Conservation (phyloP, 2,888 invertebrate genomes). For the Caenorhabditis sulstoni region DNA sequence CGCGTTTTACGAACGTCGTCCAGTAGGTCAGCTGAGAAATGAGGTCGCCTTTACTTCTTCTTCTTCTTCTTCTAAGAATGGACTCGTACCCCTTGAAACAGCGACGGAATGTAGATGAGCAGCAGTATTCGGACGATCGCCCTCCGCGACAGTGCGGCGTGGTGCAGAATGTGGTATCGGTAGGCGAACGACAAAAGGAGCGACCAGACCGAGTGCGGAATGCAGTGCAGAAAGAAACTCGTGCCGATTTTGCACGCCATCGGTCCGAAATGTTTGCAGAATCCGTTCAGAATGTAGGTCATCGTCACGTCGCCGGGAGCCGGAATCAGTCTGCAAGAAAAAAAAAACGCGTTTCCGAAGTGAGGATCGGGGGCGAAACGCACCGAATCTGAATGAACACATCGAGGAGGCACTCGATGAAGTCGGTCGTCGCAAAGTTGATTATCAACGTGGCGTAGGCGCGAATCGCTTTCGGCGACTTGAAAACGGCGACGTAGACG, state of each 20-base stretch:
- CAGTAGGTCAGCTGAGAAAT: slow-evolving; percentile 42
- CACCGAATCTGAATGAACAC: slow-evolving; percentile 27
- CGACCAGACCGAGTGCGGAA: slow-evolving; percentile 51
- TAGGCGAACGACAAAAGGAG: slow-evolving; percentile 42
- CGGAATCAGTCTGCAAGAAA: slow-evolving; percentile 23
- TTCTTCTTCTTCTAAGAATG: too few species aligned
- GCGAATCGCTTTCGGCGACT: slow-evolving; percentile 31
- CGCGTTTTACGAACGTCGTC: slow-evolving; percentile 8
- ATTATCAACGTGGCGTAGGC: slow-evolving; percentile 39
- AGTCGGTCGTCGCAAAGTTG: slow-evolving; percentile 45
- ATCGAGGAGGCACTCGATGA: slow-evolving; percentile 34
- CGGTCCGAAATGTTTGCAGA: slow-evolving; percentile 24
- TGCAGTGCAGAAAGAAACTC: slow-evolving; percentile 45
- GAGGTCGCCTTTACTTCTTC: too few species aligned
- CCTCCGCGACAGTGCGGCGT: slow-evolving; percentile 2
- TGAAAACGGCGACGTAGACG: slow-evolving; percentile 18
- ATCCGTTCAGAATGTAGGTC: slow-evolving; percentile 41
- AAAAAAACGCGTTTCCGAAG: too few species aligned
- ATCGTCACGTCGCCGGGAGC: slow-evolving; percentile 28
- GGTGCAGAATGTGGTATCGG: slow-evolving; percentile 34
- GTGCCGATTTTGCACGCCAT: slow-evolving; percentile 36
- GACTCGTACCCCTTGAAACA: slow-evolving; percentile 35
- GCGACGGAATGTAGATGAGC: slow-evolving; percentile 23
- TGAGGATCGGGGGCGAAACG: not conserved
- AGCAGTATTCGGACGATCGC: slow-evolving; percentile 10